Conservation (phyloP, 1,140 invertebrate genomes). For the Sesamia nonagrioides region DNA sequence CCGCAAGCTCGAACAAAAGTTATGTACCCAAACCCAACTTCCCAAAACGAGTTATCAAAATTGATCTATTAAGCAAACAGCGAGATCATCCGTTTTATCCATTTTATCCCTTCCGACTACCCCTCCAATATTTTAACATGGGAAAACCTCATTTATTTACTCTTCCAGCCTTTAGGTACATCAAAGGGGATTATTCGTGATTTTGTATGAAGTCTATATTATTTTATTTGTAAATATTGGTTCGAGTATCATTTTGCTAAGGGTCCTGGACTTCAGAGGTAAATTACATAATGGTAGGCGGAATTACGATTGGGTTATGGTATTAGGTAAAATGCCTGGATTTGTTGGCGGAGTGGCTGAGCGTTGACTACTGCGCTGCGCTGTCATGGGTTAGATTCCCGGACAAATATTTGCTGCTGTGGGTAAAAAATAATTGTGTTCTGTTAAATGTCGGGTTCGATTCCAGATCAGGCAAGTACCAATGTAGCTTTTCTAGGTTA, state of each 20-base stretch:
- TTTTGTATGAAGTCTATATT: conserved; percentile 1
- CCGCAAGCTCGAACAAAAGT: neutral
- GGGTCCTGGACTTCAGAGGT: neutral
- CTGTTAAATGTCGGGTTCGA: too few relatives aligned
- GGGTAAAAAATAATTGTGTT: too few relatives aligned
- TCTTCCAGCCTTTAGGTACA: conserved; percentile 1
- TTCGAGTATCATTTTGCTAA: neutral
- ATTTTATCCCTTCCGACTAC: neutral
- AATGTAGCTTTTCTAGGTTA: too few relatives aligned
- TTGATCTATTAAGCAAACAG: conserved; percentile 22
- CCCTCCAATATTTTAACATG: conserved; percentile 23
- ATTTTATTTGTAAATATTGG: conserved; percentile 1
- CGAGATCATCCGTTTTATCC: neutral
- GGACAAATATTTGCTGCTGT: too few relatives aligned
- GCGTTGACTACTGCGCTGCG: too few relatives aligned
- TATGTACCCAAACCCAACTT: conserved; percentile 11
- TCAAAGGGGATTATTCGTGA: conserved; percentile 17
- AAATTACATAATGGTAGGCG: neutral
- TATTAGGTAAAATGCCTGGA: too few relatives aligned
- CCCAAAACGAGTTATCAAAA: conserved; percentile 14
- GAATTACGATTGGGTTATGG: too few relatives aligned
- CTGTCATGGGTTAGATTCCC: too few relatives aligned
- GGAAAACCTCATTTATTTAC: conserved; percentile 18
- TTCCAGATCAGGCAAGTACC: too few relatives aligned
- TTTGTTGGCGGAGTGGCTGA: too few relatives aligned